Percentiles rank a stretch among this genome's conserved stretches.
Evolutionary conservation across 2,113 vertebrate genomes (phyloP).

Genomic region (Echinops telfairi): DNA sequence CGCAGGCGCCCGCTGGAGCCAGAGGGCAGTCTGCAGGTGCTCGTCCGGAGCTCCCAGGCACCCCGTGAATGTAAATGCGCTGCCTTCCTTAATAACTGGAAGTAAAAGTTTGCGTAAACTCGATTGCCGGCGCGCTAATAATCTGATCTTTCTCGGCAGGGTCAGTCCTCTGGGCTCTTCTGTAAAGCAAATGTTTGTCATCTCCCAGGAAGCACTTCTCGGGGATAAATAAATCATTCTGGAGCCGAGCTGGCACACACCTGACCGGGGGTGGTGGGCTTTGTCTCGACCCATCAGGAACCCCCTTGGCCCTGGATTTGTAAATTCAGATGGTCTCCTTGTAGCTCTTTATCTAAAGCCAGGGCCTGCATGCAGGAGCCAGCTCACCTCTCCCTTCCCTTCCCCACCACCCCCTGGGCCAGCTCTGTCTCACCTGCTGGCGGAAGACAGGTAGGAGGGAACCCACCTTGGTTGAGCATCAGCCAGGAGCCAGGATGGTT

Average conservation of each 20-base stretch:
- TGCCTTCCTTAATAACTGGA: constrained; percentile 9
- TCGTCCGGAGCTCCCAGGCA: rapidly evolving
- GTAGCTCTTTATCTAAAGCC: neutral
- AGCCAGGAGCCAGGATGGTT: rapidly evolving
- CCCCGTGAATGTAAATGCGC: neutral
- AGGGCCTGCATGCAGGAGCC: rapidly evolving
- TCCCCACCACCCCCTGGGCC: rapidly evolving
- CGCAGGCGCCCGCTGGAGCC: neutral
- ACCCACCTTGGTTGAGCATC: rapidly evolving
- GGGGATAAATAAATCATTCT: constrained; percentile 43
- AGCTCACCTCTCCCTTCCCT: rapidly evolving
- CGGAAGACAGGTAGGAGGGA: rapidly evolving
- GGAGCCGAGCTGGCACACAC: neutral
- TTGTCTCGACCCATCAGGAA: neutral
- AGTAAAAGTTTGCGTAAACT: constrained; percentile 18
- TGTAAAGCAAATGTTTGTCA: constrained; percentile 49
- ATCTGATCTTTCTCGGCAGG: constrained; percentile 10
- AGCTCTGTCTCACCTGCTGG: rapidly evolving
- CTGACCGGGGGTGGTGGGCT: neutral
- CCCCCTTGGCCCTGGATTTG: neutral
- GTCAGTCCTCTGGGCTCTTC: constrained; percentile 61
- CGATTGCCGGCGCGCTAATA: neutral
- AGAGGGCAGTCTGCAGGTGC: neutral
- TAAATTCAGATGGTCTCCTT: neutral
- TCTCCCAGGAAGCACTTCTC: neutral